Percentiles rank a stretch among this genome's conserved stretches.
phyloP scores from a whole-genome alignment of 2,797 vertebrate species.

The Erithacus rubecula region DNA sequence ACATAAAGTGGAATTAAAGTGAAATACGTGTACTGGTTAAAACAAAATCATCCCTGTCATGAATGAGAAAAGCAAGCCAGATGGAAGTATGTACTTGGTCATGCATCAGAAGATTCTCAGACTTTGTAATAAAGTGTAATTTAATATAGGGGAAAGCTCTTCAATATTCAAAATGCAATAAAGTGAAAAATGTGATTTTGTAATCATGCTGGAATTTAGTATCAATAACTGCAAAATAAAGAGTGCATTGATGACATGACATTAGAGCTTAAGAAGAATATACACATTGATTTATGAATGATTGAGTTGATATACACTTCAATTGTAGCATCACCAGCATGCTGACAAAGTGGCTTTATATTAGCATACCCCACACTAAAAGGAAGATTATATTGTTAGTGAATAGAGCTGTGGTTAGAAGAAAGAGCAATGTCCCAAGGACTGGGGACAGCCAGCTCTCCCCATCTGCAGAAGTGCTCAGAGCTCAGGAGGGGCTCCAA shows the following conservation, averaged over 20 bases:
- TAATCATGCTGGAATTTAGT: slow-evolving; percentile 70
- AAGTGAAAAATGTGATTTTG: slow-evolving; percentile 56
- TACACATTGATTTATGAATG: slow-evolving; percentile 39
- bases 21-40: slow-evolving; percentile 67
- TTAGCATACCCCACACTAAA: neutral
- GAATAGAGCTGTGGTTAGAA: neutral
- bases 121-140: slow-evolving; percentile 67
- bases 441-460: neutral
- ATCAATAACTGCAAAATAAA: slow-evolving; percentile 60
- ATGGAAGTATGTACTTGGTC: slow-evolving; percentile 67
- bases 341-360: slow-evolving; percentile 55
- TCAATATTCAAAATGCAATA: slow-evolving; percentile 70
- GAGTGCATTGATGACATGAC: slow-evolving; percentile 42
- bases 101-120: slow-evolving; percentile 70
- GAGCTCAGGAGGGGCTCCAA: neutral
- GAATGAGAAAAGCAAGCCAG: slow-evolving; percentile 72
- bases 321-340: neutral
- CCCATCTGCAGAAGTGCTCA: slow-evolving; percentile 11
- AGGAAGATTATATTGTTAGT: slow-evolving; percentile 15
- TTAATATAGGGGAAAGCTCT: slow-evolving; percentile 61
- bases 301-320: slow-evolving; percentile 22
- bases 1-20: slow-evolving; percentile 67
- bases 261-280: slow-evolving; percentile 39
- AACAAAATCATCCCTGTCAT: slow-evolving; percentile 69
- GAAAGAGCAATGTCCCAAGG: neutral